phyloP scores from a whole-genome alignment of 2,888 invertebrate genomes.

The Cantharis rustica region DNA sequence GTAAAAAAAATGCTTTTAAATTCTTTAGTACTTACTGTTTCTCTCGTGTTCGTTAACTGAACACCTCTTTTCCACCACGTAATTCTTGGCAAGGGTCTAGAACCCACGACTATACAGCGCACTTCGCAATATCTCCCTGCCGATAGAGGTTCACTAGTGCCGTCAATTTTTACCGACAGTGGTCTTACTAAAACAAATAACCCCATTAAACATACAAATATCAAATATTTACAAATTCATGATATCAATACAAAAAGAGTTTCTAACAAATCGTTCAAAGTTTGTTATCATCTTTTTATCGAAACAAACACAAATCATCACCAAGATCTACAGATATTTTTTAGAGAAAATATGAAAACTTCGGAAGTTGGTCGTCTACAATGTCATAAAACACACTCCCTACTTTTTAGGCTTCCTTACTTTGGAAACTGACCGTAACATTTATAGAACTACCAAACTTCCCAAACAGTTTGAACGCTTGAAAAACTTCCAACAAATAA shows the following conservation, averaged over 20 bases:
- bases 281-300: neutral
- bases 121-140: constrained; percentile 74
- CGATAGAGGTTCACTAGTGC: constrained; percentile 72
- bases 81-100: constrained; percentile 73
- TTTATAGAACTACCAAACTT: constrained; percentile 38
- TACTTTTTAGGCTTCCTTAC: constrained; percentile 30
- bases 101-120: constrained; percentile 74
- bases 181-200: constrained; percentile 68
- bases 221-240: neutral
- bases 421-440: constrained; percentile 43
- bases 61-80: constrained; percentile 79
- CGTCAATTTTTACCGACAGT: constrained; percentile 69
- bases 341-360: constrained; percentile 42
- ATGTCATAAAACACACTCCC: constrained; percentile 44
- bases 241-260: neutral
- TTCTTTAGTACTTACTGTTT: constrained; percentile 63
- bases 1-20: neutral
- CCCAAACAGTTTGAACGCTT: constrained; percentile 29
- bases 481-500: constrained; percentile 27
- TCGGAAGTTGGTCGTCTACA: constrained; percentile 38
- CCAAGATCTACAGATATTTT: constrained; percentile 15
- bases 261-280: neutral
- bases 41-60: constrained; percentile 68
- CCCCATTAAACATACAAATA: neutral
- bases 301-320: constrained; percentile 20